These are phyloP conservation scores for Colistium nudipinnis DNA, from an alignment of 2,113 vertebrate genomes.

Conservation along the genomic window DNA sequence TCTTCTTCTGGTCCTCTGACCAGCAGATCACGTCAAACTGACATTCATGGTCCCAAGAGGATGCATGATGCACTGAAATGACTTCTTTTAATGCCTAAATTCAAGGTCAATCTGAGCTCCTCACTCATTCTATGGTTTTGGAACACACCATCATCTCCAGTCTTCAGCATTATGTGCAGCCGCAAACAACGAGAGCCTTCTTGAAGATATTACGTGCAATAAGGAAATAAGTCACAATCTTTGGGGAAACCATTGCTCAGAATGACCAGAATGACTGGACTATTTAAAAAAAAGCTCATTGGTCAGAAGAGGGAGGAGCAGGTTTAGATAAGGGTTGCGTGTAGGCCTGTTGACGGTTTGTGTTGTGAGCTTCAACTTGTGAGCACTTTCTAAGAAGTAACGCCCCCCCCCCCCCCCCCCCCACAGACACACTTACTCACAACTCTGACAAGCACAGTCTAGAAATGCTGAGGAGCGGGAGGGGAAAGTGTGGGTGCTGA, in stretches of 20 bases:
- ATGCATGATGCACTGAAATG: not conserved
- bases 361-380: slow-evolving; percentile 64
- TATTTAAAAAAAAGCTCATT: not conserved
- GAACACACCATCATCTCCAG: too few relatives aligned
- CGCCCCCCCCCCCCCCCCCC: slow-evolving; percentile 42
- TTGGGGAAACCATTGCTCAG: not conserved
- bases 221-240: not conserved
- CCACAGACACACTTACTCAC: slow-evolving; percentile 5
- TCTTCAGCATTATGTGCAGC: too few relatives aligned
- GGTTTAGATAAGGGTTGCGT: slow-evolving; percentile 3
- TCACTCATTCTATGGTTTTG: too few relatives aligned
- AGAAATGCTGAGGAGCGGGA: slow-evolving; percentile 62
- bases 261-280: not conserved
- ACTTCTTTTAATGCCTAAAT: not conserved
- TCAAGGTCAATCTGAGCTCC: too few relatives aligned
- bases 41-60: not conserved
- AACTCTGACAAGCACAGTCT: slow-evolving; percentile 56
- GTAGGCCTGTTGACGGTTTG: slow-evolving; percentile 31
- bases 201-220: too few relatives aligned
- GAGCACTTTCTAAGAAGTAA: slow-evolving; percentile 71
- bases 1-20: too few relatives aligned
- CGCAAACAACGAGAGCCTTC: not conserved
- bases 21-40: not conserved
- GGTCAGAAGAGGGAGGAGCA: too few relatives aligned
- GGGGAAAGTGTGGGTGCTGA: slow-evolving; percentile 59